phyloP scores from a whole-genome alignment of 2,888 invertebrate species.

The Anodontia alba region DNA sequence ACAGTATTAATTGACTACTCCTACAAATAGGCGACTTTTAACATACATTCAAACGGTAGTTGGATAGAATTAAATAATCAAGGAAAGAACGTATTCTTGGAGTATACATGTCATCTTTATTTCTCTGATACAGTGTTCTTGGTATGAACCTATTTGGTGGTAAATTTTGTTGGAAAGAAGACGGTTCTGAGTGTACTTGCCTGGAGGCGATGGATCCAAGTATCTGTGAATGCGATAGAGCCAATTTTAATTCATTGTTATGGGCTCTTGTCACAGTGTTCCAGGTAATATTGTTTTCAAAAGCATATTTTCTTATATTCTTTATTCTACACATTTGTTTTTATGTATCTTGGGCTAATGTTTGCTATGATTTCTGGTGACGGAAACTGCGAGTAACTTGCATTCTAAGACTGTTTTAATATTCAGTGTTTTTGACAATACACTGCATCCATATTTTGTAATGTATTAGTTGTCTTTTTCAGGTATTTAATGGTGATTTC shows the following conservation, averaged over 20 bases:
- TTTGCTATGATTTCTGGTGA: background rate
- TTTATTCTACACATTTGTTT: background rate
- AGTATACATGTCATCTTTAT: background rate
- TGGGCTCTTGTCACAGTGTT: slow-evolving; percentile 86
- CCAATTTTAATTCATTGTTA: slow-evolving; percentile 86
- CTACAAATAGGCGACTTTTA: too few species aligned
- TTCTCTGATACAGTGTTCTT: slow-evolving; percentile 95
- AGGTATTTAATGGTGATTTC: too few species aligned
- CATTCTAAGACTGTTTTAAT: too few species aligned
- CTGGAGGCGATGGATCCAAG: slow-evolving; percentile 90
- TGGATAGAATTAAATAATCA: too few species aligned
- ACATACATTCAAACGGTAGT: too few species aligned
- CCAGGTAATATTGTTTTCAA: slow-evolving; percentile 80
- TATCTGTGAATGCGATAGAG: slow-evolving; percentile 84
- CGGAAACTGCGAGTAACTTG: too few species aligned
- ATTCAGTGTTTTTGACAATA: too few species aligned
- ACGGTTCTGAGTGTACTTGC: slow-evolving; percentile 91
- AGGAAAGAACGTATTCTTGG: background rate
- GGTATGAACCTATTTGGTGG: slow-evolving; percentile 99
- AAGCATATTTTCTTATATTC: background rate
- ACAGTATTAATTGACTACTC: too few species aligned
- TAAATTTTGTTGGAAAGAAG: slow-evolving; percentile 97
- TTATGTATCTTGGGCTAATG: background rate
- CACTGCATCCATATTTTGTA: too few species aligned
- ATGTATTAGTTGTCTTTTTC: too few species aligned